Conservation (phyloP, 2,797 vertebrate genomes). For the Channallabes apus region DNA sequence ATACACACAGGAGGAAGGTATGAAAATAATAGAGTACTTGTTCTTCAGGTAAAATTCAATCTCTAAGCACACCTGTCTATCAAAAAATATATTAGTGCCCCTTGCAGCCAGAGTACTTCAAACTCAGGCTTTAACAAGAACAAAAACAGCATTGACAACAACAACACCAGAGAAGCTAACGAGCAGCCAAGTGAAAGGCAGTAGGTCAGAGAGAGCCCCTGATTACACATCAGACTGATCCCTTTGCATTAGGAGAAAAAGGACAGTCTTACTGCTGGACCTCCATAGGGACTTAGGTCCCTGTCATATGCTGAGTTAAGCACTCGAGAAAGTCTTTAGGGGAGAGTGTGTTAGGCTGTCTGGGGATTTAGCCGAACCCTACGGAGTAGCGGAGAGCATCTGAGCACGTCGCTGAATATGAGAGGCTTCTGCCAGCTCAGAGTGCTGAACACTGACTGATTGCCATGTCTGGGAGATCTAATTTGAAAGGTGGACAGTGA, state of each 20-base stretch:
- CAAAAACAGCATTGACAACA: background rate
- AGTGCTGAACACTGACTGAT: slow-evolving; percentile 79
- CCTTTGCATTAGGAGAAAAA: background rate
- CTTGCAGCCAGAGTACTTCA: too few relatives aligned
- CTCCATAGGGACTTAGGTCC: slow-evolving; percentile 58
- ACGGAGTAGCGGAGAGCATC: slow-evolving; percentile 19
- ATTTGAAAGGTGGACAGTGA: slow-evolving; percentile 85
- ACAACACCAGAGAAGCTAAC: slow-evolving; percentile 51
- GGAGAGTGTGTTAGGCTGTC: slow-evolving; percentile 42
- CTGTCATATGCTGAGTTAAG: slow-evolving; percentile 59
- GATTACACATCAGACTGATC: slow-evolving; percentile 38
- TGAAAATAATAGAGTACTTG: background rate
- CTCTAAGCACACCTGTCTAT: background rate
- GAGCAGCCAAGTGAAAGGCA: slow-evolving; percentile 33
- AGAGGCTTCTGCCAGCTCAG: slow-evolving; percentile 64
- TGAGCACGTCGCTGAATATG: slow-evolving; percentile 58
- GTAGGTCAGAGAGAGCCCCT: background rate
- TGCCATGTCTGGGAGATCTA: slow-evolving; percentile 76
- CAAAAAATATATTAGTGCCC: too few relatives aligned
- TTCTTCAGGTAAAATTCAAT: background rate
- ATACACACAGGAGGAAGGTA: background rate
- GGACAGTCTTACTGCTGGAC: slow-evolving; percentile 42
- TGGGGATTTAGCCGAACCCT: slow-evolving; percentile 17
- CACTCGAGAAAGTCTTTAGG: slow-evolving; percentile 60
- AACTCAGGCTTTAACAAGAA: background rate